These are phyloP conservation scores for Cotesia congregata DNA, from an alignment of 2,888 invertebrate genomes.

Conservation along the genomic window DNA sequence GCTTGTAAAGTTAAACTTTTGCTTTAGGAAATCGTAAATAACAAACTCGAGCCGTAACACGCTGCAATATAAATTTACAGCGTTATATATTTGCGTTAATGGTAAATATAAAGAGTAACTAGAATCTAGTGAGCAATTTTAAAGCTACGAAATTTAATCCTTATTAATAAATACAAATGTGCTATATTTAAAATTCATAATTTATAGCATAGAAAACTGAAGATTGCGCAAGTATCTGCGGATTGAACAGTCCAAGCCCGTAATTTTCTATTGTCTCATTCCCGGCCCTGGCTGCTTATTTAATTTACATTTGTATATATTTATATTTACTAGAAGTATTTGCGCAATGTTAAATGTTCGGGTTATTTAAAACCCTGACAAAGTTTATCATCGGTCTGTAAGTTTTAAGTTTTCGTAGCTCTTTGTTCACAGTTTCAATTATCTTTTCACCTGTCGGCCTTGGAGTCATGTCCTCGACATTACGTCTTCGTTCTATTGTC, in stretches of 20 bases:
- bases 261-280: constrained; percentile 13
- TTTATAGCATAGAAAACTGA: too few relatives aligned
- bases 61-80: constrained; percentile 44
- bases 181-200: background rate
- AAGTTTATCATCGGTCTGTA: background rate
- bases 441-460: constrained; percentile 28
- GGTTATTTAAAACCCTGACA: background rate
- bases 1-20: background rate
- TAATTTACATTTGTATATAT: background rate
- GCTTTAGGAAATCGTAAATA: constrained; percentile 37
- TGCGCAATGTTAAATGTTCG: background rate
- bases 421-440: constrained; percentile 21
- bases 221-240: background rate
- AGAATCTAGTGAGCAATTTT: constrained; percentile 26
- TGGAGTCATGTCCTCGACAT: constrained; percentile 14
- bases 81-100: constrained; percentile 51
- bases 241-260: background rate
- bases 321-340: background rate
- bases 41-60: constrained; percentile 30
- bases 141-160: background rate
- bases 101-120: constrained; percentile 45
- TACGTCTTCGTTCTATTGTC: background rate
- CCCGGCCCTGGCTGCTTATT: background rate
- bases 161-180: background rate
- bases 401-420: background rate